Conservation (phyloP, 35 echinoderm and acorn worm genomes). For the Heliocidaris tuberculata region DNA sequence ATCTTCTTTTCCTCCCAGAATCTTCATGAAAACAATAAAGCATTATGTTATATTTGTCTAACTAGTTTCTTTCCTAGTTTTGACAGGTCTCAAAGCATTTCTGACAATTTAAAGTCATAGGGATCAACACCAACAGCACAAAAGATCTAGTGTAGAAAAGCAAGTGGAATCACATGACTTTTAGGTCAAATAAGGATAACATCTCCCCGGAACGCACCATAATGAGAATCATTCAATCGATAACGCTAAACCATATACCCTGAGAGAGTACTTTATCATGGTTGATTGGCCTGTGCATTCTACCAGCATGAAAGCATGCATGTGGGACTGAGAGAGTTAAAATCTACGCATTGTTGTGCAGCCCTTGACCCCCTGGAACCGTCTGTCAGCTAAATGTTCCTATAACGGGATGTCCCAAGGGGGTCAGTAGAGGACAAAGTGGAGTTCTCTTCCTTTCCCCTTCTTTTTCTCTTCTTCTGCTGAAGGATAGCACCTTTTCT, state of each 20-base stretch:
- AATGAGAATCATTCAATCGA: too few relatives aligned
- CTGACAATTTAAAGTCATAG: too few relatives aligned
- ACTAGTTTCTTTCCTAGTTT: too few relatives aligned
- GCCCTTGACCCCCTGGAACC: neutral
- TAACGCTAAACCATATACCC: neutral
- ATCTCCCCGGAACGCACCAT: too few relatives aligned
- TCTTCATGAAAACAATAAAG: too few relatives aligned
- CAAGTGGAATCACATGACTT: too few relatives aligned
- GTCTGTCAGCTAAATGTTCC: neutral
- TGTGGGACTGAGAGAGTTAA: neutral
- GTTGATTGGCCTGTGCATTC: neutral
- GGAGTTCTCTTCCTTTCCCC: neutral
- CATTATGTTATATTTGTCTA: too few relatives aligned
- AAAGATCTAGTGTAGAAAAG: too few relatives aligned
- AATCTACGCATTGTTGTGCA: neutral
- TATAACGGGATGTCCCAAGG: slow-evolving; percentile 11
- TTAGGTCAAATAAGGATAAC: too few relatives aligned
- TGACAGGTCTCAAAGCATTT: too few relatives aligned
- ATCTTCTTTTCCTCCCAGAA: too few relatives aligned
- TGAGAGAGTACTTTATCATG: neutral
- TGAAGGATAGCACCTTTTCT: neutral
- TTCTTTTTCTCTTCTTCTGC: neutral
- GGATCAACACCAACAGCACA: too few relatives aligned
- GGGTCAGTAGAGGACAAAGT: neutral
- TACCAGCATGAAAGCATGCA: neutral